Evolutionary conservation across 2,113 vertebrate species (phyloP).

Genomic region (Equus przewalskii): DNA sequence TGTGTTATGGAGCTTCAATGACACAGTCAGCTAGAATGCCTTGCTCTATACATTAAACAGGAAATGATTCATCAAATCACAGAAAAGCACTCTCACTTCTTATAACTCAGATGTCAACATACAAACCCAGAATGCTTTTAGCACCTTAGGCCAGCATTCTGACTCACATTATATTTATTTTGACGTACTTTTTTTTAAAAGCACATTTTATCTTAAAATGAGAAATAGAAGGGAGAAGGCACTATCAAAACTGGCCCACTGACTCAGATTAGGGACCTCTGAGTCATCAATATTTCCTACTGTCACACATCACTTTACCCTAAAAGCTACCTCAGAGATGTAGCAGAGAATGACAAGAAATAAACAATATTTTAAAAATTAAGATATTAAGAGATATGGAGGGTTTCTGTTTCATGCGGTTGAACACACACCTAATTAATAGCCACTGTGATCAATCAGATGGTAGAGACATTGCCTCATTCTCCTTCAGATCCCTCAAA

Average conservation of each 20-base stretch:
- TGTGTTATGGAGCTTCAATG: not conserved
- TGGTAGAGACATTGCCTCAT: not conserved
- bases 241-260: not conserved
- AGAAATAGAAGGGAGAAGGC: not conserved
- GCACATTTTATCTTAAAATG: slow-evolving; percentile 32
- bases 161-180: not conserved
- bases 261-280: not conserved
- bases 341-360: not conserved
- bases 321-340: not conserved
- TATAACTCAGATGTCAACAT: not conserved
- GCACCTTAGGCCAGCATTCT: not conserved
- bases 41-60: not conserved
- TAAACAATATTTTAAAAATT: not conserved
- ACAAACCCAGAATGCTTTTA: not conserved
- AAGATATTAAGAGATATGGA: not conserved
- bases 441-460: not conserved
- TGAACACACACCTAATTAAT: not conserved
- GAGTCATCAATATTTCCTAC: not conserved
- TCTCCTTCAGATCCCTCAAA: not conserved
- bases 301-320: not conserved
- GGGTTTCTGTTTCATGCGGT: not conserved
- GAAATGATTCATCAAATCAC: not conserved
- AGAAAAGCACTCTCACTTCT: not conserved
- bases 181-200: not conserved
- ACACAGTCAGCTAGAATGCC: not conserved